Base-by-base conservation (phyloP, 2,888 invertebrate species). In the Melitaea athalia region DNA sequence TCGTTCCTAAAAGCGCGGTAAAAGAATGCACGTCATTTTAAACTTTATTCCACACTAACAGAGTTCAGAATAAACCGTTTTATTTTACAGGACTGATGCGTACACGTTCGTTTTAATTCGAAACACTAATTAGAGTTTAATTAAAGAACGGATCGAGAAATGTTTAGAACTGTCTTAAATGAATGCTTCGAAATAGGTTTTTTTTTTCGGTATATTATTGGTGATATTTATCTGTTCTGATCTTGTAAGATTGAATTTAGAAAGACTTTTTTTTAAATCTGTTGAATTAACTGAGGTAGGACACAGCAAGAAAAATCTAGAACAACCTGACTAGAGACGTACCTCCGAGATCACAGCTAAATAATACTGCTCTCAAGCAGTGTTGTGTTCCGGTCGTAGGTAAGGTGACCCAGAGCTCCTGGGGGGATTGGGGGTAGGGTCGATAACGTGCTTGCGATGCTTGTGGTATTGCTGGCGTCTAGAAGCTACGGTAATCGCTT, bases 41-140 rank as follows among this genome's bases (percentile, higher is more conserved):
- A 61, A 69, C 74, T 68, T 70, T 75, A 67, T 42, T 11, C 2
- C 7, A 10, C 47, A 11, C 0, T 4, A 63, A 73, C 75, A 75
- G 65, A 67, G 59, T 65, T 62, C 45, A 71, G 57, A 72, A 63
- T 69, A 49, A 66, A 64, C n/a, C 50, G 14, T 38, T 7, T 38
- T 17, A 17, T n/a, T 12, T 50, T 24, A 49, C 43, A 12, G 57
- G 59, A 52, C 57, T 65, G 65, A 70, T 73, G 72, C 70, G 74
- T 75, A 73, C 74, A 74, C 75, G 70, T 74, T 76, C 72, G 73
- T 71, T 78, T 84, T 85, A 86, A 87, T 87, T 82, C 81, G 77
- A 80, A 78, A 74, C 77, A 81, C 85, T 85, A 87, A 88, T 87
- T 85, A 76, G 81, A 75, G 79, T 86, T 87, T 86, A 88, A 88